These are phyloP conservation scores for Gallinago jamesoni DNA, from an alignment of 2,113 vertebrate species.

Conservation along the genomic window DNA sequence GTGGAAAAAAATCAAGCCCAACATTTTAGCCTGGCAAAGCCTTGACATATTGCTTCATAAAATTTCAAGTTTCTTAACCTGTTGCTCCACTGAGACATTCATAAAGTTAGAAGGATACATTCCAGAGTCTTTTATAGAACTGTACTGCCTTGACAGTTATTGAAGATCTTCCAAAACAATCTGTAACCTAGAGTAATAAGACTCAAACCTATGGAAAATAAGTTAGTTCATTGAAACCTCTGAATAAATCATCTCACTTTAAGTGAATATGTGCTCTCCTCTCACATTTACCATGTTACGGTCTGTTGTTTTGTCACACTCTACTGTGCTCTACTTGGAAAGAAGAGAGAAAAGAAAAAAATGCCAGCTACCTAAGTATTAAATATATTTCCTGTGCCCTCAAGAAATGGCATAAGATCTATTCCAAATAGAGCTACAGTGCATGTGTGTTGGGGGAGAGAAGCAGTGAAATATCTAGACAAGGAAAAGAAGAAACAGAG, in stretches of 20 bases:
- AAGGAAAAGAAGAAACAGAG: not conserved
- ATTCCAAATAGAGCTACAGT: not conserved
- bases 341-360: not conserved
- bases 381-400: not conserved
- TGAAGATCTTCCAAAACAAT: not conserved
- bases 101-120: not conserved
- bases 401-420: not conserved
- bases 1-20: not conserved
- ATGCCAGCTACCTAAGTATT: not conserved
- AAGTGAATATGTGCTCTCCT: not conserved
- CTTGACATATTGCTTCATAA: not conserved
- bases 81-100: not conserved
- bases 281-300: not conserved
- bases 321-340: not conserved
- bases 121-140: not conserved
- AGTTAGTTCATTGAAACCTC: not conserved
- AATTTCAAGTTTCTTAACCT: not conserved
- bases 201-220: not conserved
- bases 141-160: not conserved
- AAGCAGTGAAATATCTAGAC: not conserved
- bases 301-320: not conserved
- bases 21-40: not conserved
- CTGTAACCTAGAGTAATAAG: not conserved
- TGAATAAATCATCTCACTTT: not conserved
- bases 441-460: not conserved